Percentiles rank a stretch among this genome's conserved stretches.
Evolutionary conservation across 92 coral and sea anemone species (phyloP).

Genomic region (Blastomussa wellsi): DNA sequence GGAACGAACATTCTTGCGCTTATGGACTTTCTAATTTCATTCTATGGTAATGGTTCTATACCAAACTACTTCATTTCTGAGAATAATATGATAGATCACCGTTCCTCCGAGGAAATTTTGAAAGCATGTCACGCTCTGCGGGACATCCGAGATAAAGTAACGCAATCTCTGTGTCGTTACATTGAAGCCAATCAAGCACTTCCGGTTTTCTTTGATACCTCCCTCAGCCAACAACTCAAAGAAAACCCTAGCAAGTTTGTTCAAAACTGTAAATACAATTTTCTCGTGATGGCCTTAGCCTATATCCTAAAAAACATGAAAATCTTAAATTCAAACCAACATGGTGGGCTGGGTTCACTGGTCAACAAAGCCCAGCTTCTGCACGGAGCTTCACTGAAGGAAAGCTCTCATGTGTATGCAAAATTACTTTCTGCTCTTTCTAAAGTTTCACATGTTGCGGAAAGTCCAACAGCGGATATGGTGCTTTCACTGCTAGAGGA

Average conservation of each 20-base stretch:
- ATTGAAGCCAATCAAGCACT: conserved; percentile 65
- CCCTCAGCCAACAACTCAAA: conserved; percentile 43
- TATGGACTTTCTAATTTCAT: conserved; percentile 52
- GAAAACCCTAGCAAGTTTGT: conserved; percentile 55
- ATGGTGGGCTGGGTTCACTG: conserved; percentile 34
- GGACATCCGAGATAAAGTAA: conserved; percentile 55
- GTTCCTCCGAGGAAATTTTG: conserved; percentile 50
- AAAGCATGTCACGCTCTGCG: conserved; percentile 54
- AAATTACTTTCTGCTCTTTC: conserved; percentile 10
- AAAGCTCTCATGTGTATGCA: neutral
- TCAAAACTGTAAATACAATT: conserved; percentile 75
- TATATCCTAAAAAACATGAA: conserved; percentile 46
- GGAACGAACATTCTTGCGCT: conserved; percentile 58
- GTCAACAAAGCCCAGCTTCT: conserved; percentile 55
- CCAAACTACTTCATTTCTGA: conserved; percentile 70
- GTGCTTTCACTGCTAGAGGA: conserved; percentile 61
- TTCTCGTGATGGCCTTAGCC: conserved; percentile 73
- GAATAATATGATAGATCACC: conserved; percentile 83
- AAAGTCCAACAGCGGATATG: conserved; percentile 30
- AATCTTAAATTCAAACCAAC: neutral
- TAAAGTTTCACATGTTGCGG: conserved; percentile 10
- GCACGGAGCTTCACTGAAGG: conserved; percentile 25
- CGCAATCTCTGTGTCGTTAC: conserved; percentile 62
- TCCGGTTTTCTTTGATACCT: conserved; percentile 67
- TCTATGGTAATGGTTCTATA: conserved; percentile 48